A percentile compares a stretch with the other conserved stretches of the same genome.
phyloP scores from a whole-genome alignment of 2,113 vertebrate species.

The Dicrurus megarhynchus region DNA sequence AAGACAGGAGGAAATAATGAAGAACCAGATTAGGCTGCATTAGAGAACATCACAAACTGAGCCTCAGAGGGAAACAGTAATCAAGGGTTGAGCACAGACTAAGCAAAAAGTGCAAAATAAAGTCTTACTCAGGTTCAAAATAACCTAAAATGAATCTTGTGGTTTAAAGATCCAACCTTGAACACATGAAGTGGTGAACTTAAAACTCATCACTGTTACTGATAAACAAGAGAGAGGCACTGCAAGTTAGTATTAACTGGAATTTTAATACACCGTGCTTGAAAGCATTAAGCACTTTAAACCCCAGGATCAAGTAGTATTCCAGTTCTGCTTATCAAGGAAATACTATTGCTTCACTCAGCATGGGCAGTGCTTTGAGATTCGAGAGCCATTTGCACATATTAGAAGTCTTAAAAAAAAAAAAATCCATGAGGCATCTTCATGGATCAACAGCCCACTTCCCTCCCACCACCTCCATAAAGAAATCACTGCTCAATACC shows the following conservation, averaged over 20 bases:
- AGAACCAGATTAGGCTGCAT: neutral
- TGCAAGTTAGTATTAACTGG: neutral
- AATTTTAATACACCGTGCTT: neutral
- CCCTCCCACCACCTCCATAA: neutral
- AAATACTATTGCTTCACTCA: neutral
- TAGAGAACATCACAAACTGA: neutral
- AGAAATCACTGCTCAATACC: slow-evolving; percentile 61
- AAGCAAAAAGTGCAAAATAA: neutral
- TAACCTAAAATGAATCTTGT: neutral
- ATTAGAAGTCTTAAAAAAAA: neutral
- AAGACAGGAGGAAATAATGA: neutral
- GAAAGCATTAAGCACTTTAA: neutral
- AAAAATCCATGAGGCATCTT: rapidly evolving
- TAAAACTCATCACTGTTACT: neutral
- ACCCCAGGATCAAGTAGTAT: neutral
- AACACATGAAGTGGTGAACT: neutral
- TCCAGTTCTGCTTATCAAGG: neutral
- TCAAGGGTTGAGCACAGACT: neutral
- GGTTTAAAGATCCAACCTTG: neutral
- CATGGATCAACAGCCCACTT: neutral
- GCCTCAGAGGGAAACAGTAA: neutral
- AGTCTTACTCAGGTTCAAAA: neutral
- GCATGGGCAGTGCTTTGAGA: neutral
- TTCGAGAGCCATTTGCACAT: neutral
- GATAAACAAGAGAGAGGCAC: neutral